A percentile compares a stretch with the other conserved stretches of the same genome.
phyloP scores from a whole-genome alignment of 2,888 invertebrate species.

The Cephus pygmeus region DNA sequence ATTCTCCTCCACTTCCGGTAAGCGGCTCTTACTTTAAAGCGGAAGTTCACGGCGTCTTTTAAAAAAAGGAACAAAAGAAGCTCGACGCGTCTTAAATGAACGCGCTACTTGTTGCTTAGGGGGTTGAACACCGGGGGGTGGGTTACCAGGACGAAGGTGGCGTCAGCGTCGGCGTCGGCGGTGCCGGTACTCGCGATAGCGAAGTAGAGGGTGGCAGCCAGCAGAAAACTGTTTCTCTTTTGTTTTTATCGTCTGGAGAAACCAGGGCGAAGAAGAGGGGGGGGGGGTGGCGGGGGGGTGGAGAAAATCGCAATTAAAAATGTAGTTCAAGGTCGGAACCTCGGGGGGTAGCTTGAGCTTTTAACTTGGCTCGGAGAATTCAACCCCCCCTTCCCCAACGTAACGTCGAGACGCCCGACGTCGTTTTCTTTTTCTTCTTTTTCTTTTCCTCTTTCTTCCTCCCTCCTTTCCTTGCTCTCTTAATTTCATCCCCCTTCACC shows the following conservation, averaged over 20 bases:
- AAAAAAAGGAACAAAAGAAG: conserved; percentile 65
- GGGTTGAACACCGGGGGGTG: conserved; percentile 31
- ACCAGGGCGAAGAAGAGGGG: conserved; percentile 28
- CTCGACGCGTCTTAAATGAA: conserved; percentile 66
- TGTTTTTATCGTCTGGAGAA: conserved; percentile 61
- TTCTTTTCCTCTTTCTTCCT: conserved; percentile 22
- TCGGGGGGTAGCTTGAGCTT: conserved; percentile 13
- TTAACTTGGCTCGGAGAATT: conserved; percentile 29
- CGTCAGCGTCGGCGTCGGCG: conserved; percentile 22
- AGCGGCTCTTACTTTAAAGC: conserved; percentile 53
- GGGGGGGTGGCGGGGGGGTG: conserved; percentile 20
- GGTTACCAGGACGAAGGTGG: conserved; percentile 37
- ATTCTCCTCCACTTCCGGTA: conserved; percentile 16
- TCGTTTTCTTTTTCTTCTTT: conserved; percentile 29
- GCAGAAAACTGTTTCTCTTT: conserved; percentile 63
- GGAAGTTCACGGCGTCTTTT: conserved; percentile 55
- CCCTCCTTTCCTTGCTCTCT: conserved; percentile 21
- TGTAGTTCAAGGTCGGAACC: conserved; percentile 63
- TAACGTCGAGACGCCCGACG: conserved; percentile 8
- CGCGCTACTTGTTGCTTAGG: conserved; percentile 66
- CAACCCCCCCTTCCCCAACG: conserved; percentile 37
- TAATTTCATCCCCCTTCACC: no score
- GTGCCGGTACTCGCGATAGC: background rate
- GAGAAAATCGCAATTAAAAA: conserved; percentile 64
- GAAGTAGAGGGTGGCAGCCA: conserved; percentile 27